Conservation (phyloP, 2,113 vertebrate genomes). For the Cranoglanis bouderius region DNA sequence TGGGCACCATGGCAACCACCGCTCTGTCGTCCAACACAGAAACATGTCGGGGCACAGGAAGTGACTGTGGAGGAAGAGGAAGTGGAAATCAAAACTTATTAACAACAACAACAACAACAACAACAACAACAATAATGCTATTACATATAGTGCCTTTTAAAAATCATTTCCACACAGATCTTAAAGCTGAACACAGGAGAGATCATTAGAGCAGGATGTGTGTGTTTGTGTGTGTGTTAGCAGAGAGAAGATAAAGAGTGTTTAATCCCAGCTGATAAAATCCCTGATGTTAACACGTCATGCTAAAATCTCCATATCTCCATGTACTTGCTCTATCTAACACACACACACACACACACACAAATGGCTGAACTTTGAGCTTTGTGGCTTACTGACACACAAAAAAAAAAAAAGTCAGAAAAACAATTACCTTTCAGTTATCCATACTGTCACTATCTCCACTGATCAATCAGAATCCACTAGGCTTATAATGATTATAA, state of each 20-base stretch:
- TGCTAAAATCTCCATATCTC: background rate
- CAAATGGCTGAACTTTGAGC: background rate
- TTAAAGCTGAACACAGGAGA: background rate
- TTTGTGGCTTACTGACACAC: background rate
- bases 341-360: background rate
- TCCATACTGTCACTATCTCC: background rate
- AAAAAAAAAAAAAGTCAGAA: background rate
- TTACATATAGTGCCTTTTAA: background rate
- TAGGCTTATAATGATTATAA: no score
- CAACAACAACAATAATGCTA: background rate
- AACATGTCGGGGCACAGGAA: background rate
- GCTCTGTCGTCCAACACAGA: background rate
- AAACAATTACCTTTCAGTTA: background rate
- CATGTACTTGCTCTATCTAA: background rate
- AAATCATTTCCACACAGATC: background rate
- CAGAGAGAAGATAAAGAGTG: slow-evolving; percentile 9
- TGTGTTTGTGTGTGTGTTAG: slow-evolving; percentile 1
- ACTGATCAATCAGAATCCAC: background rate
- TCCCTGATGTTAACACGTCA: slow-evolving; percentile 5
- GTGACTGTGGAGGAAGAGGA: slow-evolving; percentile 2
- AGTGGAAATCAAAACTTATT: background rate
- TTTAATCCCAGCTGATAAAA: slow-evolving; percentile 22
- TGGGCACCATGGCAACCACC: slow-evolving; percentile 1
- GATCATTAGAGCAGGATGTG: background rate
- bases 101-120: background rate